Evolutionary conservation across 2,797 vertebrate genomes (phyloP).

Genomic region (Heteromormyrus szaboi): DNA sequence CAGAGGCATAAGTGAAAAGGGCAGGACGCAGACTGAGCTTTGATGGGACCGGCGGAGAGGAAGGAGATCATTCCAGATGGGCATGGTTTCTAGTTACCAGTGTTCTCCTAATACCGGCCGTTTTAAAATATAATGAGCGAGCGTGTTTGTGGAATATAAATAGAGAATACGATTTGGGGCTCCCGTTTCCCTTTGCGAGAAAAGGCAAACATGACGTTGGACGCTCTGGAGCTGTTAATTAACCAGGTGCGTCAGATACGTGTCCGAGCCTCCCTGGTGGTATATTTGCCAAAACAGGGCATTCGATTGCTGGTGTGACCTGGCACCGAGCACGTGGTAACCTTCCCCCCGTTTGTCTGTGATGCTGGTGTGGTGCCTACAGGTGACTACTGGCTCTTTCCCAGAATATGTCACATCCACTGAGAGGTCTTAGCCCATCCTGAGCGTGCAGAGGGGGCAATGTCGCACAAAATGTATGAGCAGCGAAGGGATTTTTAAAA

Average conservation of each 20-base stretch:
- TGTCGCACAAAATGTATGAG: not conserved
- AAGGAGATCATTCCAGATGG: not conserved
- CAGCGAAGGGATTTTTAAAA: not conserved
- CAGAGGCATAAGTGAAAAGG: not conserved
- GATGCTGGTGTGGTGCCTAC: not conserved
- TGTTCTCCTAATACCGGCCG: not conserved
- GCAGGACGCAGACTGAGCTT: not conserved
- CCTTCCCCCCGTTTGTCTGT: not conserved
- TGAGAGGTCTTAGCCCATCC: not conserved
- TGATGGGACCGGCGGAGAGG: not conserved
- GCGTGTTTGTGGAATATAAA: not conserved
- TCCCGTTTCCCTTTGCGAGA: not conserved
- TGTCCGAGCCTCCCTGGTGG: not conserved
- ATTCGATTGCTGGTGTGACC: not conserved
- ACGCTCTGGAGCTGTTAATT: not conserved
- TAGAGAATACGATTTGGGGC: not conserved
- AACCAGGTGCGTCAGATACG: not conserved
- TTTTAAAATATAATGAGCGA: conserved; percentile 1
- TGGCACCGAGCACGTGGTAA: not conserved
- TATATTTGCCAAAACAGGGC: not conserved
- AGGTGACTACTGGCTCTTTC: not conserved
- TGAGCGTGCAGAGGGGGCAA: not conserved
- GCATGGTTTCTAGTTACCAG: not conserved
- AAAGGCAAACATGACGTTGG: not conserved
- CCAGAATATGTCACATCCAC: not conserved